These are phyloP conservation scores for Papilio machaon DNA, from an alignment of 1,140 invertebrate species.

Conservation along the genomic window DNA sequence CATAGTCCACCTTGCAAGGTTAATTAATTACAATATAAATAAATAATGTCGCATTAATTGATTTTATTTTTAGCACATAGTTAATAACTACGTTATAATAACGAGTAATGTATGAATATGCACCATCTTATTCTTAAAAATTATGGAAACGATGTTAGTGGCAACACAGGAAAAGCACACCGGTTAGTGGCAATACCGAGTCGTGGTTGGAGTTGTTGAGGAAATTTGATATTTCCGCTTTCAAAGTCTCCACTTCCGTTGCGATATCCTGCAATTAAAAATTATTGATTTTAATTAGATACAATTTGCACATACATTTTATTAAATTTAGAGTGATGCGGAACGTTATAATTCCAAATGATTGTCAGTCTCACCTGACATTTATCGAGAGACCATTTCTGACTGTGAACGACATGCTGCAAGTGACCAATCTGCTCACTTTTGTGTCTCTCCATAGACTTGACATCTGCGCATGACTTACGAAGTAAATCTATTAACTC, in stretches of 20 bases:
- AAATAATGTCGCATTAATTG: background rate
- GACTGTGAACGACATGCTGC: slow-evolving; percentile 51
- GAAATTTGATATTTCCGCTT: slow-evolving; percentile 67
- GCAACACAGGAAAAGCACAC: slow-evolving; percentile 43
- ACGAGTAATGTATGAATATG: background rate
- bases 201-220: slow-evolving; percentile 70
- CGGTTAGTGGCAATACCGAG: slow-evolving; percentile 61
- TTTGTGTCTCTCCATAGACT: slow-evolving; percentile 56
- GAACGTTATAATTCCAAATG: too few species aligned
- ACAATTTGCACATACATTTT: too few species aligned
- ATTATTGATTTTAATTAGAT: too few species aligned
- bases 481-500: slow-evolving; percentile 63
- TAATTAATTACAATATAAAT: background rate
- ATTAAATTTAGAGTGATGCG: too few species aligned
- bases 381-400: slow-evolving; percentile 47
- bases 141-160: slow-evolving; percentile 27
- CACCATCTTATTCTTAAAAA: background rate
- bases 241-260: slow-evolving; percentile 67
- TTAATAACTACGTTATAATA: too few species aligned
- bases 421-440: slow-evolving; percentile 48
- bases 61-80: too few species aligned
- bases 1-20: background rate
- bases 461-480: slow-evolving; percentile 56
- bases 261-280: slow-evolving; percentile 63
- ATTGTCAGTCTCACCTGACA: slow-evolving; percentile 39